Evolutionary conservation across 2,888 invertebrate species (phyloP), one percentile per base, ranked within the genome.

Genomic region (Caenorhabditis panamensis): DNA sequence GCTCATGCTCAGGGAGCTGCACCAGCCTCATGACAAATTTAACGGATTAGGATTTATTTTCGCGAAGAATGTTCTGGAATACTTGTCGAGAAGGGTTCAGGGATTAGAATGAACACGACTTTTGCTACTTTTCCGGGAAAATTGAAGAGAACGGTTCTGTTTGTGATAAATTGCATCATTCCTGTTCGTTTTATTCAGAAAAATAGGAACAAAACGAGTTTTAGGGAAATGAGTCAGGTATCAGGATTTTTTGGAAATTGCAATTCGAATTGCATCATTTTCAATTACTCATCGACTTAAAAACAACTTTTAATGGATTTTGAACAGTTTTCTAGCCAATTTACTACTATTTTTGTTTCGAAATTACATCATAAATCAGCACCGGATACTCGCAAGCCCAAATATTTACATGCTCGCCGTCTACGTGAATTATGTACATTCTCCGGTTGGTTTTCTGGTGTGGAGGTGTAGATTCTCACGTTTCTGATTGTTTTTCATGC

Each of bases 321-420:
- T 18, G 8, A n/a, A 26, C 26, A 58, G n/a, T 58, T 58, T 58
- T 58, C 20, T 36, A n/a, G n/a, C 18, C 54, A 26, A 18, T 16
- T 58, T 58, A 1, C 36, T 16, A 16, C 24, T 20, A 59, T 59
- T 59, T 41, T 59, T 41, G 20, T 9, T 41, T 58, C 58, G 44
- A 54, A 28, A 54, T 54, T 54, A 28, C 54, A 54, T 54, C 54
- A 54, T 54, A 28, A n/a, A 28, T 54, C 54, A 26, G n/a, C n/a
- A n/a, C 11, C 26, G 54, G 54, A 28, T 24, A 13, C 1, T 9
- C 54, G n/a, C n/a, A n/a, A n/a, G n/a, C n/a, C 28, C 54, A 26
- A 26, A 26, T 54, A 54, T 28, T 54, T 54, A 28, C 28, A 26
- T 54, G 54, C 26, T 28, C 6, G 54, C 13, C 26, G 54, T n/a